Conservation (phyloP, 2,113 vertebrate genomes). For the Coptodon rendalli region DNA sequence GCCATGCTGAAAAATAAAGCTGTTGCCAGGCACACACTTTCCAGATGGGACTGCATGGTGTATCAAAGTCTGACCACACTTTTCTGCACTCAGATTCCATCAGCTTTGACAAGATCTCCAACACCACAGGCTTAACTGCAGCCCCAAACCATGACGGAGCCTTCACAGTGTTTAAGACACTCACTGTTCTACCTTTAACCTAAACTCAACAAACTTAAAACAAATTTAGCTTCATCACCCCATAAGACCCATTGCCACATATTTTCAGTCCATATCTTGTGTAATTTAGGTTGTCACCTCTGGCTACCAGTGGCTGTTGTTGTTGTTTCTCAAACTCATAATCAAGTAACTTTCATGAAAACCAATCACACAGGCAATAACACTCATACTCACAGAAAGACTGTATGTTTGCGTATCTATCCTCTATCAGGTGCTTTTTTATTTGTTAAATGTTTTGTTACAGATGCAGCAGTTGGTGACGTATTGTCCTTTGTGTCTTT, state of each 20-base stretch:
- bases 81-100: not conserved
- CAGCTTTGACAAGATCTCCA: not conserved
- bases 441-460: not conserved
- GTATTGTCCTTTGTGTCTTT: not conserved
- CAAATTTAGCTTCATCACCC: not conserved
- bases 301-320: not conserved
- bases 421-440: not conserved
- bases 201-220: not conserved
- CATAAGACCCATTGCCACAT: not conserved
- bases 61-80: not conserved
- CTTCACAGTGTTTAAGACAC: not conserved
- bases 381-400: not conserved
- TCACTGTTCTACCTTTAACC: not conserved
- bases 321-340: not conserved
- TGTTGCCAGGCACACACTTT: not conserved
- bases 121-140: not conserved
- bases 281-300: not conserved
- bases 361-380: not conserved
- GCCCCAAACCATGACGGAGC: not conserved
- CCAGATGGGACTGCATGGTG: not conserved
- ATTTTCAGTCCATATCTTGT: not conserved
- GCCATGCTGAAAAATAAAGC: not conserved
- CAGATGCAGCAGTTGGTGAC: not conserved
- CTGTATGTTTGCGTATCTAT: not conserved
- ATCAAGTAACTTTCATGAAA: not conserved